Percentiles rank a stretch among this genome's conserved stretches.
These are phyloP conservation scores for Eulimnadia texana DNA, from an alignment of 1,140 invertebrate species.

Conservation along the genomic window DNA sequence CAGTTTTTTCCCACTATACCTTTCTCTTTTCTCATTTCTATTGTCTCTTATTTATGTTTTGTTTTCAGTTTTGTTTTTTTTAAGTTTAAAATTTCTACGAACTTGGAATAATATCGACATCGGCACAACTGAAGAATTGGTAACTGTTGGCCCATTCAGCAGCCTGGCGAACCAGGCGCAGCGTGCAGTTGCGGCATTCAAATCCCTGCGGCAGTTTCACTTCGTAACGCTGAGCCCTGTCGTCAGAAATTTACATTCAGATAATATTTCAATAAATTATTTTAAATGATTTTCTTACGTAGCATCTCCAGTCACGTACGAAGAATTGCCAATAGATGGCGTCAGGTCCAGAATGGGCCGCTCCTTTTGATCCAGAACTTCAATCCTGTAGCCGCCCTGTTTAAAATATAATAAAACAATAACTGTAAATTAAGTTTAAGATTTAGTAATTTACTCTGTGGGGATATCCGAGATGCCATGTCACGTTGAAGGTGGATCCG, in stretches of 20 bases:
- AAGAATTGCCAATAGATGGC: constrained; percentile 40
- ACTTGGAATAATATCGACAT: constrained; percentile 60
- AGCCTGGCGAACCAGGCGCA: constrained; percentile 74
- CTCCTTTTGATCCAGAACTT: constrained; percentile 64
- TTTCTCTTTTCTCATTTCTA: no score
- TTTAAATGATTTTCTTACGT: constrained; percentile 37
- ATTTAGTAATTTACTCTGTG: constrained; percentile 57
- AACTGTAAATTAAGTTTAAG: constrained; percentile 2
- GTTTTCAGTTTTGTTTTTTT: no score
- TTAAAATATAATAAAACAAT: constrained; percentile 26
- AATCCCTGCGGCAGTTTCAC: constrained; percentile 66
- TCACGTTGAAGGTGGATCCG: constrained; percentile 70
- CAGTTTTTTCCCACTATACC: no score
- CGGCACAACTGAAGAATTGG: constrained; percentile 87
- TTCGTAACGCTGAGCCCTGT: constrained; percentile 65
- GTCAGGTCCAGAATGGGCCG: constrained; percentile 68
- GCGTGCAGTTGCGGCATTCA: constrained; percentile 74
- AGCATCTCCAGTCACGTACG: constrained; percentile 62
- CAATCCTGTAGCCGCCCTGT: constrained; percentile 72
- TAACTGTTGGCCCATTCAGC: constrained; percentile 72
- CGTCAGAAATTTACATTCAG: constrained; percentile 23
- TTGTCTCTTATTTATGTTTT: no score
- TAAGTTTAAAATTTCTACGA: no score
- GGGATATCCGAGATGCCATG: constrained; percentile 87
- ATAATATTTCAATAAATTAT: constrained; percentile 14